phyloP scores from a whole-genome alignment of 2,888 invertebrate species.

The Sinhomidia bicolor region DNA sequence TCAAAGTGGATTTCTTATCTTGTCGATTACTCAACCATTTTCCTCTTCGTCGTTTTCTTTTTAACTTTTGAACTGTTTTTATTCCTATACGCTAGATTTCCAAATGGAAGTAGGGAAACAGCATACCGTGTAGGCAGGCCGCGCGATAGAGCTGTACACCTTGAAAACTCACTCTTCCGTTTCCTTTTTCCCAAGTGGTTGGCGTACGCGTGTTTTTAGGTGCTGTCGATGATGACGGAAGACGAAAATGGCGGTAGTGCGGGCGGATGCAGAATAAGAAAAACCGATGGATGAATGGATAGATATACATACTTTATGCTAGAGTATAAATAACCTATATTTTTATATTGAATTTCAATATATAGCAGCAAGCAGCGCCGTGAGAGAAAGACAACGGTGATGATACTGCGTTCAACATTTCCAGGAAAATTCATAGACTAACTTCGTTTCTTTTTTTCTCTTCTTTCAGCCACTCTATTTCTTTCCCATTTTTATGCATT shows the following conservation, averaged over 20 bases:
- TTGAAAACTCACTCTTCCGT: not conserved
- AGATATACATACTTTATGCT: too few relatives aligned
- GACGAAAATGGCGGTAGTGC: slow-evolving; percentile 1
- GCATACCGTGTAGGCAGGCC: too few relatives aligned
- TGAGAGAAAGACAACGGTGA: not conserved
- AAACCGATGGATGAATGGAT: not conserved
- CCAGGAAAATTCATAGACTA: not conserved
- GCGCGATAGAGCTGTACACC: not conserved
- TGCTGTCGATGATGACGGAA: not conserved
- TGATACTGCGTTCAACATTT: not conserved
- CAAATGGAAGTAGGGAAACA: not conserved
- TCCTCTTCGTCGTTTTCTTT: slow-evolving; percentile 17
- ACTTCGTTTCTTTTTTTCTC: not conserved
- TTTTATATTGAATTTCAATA: not conserved
- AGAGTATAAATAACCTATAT: too few relatives aligned
- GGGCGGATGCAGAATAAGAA: not conserved
- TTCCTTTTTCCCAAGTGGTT: not conserved
- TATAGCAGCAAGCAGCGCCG: not conserved
- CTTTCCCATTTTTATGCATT: not conserved
- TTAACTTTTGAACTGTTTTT: slow-evolving; percentile 27
- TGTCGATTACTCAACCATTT: slow-evolving; percentile 43
- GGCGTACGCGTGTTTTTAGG: not conserved
- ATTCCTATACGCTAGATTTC: not conserved
- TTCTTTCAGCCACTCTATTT: not conserved
- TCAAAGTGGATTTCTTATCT: slow-evolving; percentile 8